Conservation (phyloP, 37 sponge, comb jelly and placozoan species). For the Dysidea cf. avara region DNA sequence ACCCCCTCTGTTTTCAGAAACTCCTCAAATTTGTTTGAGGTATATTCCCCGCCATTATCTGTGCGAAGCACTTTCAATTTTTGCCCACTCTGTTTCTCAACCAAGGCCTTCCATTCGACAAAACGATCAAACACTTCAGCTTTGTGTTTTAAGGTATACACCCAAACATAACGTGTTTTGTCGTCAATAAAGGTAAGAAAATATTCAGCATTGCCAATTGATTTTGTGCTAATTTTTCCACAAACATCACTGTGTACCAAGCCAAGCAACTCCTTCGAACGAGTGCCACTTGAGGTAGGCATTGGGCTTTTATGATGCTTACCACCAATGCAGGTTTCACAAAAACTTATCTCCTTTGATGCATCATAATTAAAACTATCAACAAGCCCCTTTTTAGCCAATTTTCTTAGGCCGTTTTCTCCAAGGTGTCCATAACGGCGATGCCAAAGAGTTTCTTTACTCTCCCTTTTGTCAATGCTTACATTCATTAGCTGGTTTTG, state of each 20-base stretch:
- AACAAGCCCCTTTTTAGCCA: slow-evolving; percentile 34
- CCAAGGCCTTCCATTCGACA: slow-evolving; percentile 65
- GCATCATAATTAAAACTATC: slow-evolving; percentile 34
- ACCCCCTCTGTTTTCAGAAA: slow-evolving; percentile 56
- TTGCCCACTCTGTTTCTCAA: slow-evolving; percentile 33
- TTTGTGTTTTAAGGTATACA: slow-evolving; percentile 55
- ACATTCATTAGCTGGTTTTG: neutral
- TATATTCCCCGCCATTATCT: slow-evolving; percentile 61
- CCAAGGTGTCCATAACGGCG: slow-evolving; percentile 53
- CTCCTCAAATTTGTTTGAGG: slow-evolving; percentile 42
- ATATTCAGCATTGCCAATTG: slow-evolving; percentile 64
- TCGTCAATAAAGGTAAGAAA: slow-evolving; percentile 62
- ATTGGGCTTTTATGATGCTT: slow-evolving; percentile 46
- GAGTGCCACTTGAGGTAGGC: slow-evolving; percentile 12
- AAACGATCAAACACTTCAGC: slow-evolving; percentile 48
- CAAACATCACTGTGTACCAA: slow-evolving; percentile 65
- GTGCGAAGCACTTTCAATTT: slow-evolving; percentile 55
- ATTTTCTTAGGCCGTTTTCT: slow-evolving; percentile 22
- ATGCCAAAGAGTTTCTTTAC: slow-evolving; percentile 47
- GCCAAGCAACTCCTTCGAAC: slow-evolving; percentile 32
- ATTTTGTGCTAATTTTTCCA: slow-evolving; percentile 43
- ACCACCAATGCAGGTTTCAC: slow-evolving; percentile 44
- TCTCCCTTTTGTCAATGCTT: neutral
- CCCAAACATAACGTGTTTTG: slow-evolving; percentile 60
- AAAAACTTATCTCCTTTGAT: slow-evolving; percentile 40